Percentiles rank a stretch among this genome's conserved stretches.
These are phyloP conservation scores for Leptatherina wallacei DNA, from an alignment of 2,797 vertebrate species.

Conservation along the genomic window DNA sequence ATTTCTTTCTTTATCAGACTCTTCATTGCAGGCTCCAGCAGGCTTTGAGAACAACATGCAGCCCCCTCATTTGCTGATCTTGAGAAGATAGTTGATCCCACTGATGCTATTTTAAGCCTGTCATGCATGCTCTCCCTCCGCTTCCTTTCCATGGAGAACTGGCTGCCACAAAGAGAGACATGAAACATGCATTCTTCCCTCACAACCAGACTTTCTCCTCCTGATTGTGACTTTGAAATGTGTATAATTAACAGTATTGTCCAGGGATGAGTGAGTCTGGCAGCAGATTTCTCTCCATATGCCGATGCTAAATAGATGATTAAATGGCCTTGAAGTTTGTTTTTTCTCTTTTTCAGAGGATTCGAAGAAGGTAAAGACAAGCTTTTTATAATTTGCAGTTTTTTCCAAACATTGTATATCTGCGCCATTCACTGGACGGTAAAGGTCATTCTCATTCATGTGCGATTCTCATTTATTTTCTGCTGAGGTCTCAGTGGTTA, in stretches of 20 bases:
- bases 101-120: conserved; percentile 76
- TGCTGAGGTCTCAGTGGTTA: conserved; percentile 3
- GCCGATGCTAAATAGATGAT: conserved; percentile 56
- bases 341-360: conserved; percentile 16
- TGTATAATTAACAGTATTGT: conserved; percentile 71
- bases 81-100: conserved; percentile 72
- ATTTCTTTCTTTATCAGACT: conserved; percentile 50
- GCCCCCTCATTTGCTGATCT: conserved; percentile 58
- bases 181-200: conserved; percentile 66
- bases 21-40: conserved; percentile 43
- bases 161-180: conserved; percentile 65
- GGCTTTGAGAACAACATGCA: conserved; percentile 48
- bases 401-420: conserved; percentile 1
- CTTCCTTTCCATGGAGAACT: conserved; percentile 47
- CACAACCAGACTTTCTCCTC: conserved; percentile 55
- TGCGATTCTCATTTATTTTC: conserved; percentile 19
- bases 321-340: conserved; percentile 61
- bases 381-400: neutral
- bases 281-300: conserved; percentile 67
- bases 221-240: conserved; percentile 72
- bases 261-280: conserved; percentile 56
- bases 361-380: conserved; percentile 24
- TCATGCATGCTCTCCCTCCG: conserved; percentile 54
- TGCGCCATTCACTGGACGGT: conserved; percentile 16
- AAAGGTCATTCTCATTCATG: conserved; percentile 13